A percentile compares a stretch with the other conserved stretches of the same genome.
phyloP scores from a whole-genome alignment of 2,888 invertebrate genomes.

The Omphaloscelis lunosa region DNA sequence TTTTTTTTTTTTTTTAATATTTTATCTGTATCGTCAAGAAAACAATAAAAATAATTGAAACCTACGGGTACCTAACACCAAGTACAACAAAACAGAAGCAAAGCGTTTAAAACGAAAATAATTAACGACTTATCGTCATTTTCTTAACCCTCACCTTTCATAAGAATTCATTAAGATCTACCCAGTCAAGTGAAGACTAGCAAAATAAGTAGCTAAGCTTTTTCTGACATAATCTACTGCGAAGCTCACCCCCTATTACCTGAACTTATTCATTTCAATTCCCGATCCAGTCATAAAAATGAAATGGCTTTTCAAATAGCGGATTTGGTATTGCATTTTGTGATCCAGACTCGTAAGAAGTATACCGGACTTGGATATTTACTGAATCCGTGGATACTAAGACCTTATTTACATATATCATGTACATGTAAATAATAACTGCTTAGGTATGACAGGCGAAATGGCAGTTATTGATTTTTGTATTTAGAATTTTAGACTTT shows the following conservation, averaged over 20 bases:
- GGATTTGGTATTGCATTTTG: slow-evolving; percentile 64
- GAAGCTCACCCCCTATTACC: slow-evolving; percentile 42
- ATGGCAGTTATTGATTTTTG: slow-evolving; percentile 24
- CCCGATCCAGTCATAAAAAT: slow-evolving; percentile 63
- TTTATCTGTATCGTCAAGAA: no score
- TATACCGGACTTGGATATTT: slow-evolving; percentile 41
- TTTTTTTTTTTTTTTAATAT: no score
- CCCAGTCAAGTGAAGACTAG: not conserved
- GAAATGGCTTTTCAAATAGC: slow-evolving; percentile 63
- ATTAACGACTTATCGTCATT: not conserved
- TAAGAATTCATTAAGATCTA: not conserved
- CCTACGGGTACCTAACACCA: not conserved
- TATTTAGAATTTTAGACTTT: slow-evolving; percentile 11
- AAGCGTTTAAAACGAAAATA: no score
- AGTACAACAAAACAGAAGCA: not conserved
- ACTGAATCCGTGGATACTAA: slow-evolving; percentile 31
- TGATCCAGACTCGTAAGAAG: slow-evolving; percentile 47
- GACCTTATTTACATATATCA: slow-evolving; percentile 37
- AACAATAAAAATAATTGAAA: not conserved
- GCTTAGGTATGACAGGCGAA: not conserved
- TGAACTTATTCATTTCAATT: slow-evolving; percentile 62
- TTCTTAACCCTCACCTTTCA: not conserved
- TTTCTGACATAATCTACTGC: slow-evolving; percentile 28
- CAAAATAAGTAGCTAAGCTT: not conserved
- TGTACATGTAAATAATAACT: slow-evolving; percentile 34